A percentile compares a stretch with the other conserved stretches of the same genome.
Evolutionary conservation across 2,113 vertebrate species (phyloP).

Genomic region (Chloebia gouldiae): DNA sequence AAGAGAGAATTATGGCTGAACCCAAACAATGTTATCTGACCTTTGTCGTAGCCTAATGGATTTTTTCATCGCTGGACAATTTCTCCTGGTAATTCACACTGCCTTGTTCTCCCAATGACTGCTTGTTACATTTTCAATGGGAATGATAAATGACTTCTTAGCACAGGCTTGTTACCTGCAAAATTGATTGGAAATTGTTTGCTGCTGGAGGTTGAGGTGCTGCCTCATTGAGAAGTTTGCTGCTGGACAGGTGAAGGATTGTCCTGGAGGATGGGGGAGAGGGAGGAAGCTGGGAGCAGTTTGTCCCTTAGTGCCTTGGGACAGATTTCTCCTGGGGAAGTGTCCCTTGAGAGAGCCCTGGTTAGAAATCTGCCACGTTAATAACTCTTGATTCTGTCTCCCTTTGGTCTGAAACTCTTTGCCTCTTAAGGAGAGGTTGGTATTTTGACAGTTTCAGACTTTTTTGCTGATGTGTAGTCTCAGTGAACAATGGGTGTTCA

Average conservation of each 20-base stretch:
- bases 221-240: constrained; percentile 4
- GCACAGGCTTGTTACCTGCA: constrained; percentile 21
- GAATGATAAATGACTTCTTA: constrained; percentile 47
- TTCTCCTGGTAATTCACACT: constrained; percentile 28
- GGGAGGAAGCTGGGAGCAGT: not conserved
- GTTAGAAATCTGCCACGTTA: not conserved
- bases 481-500: not conserved
- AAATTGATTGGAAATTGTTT: constrained; percentile 50
- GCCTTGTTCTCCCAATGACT: constrained; percentile 24
- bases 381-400: not conserved
- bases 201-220: constrained; percentile 17
- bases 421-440: not conserved
- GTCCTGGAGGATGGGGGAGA: not conserved
- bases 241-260: not conserved
- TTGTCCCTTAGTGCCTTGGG: not conserved
- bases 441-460: not conserved
- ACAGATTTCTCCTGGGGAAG: not conserved
- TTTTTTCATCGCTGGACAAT: constrained; percentile 48
- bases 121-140: constrained; percentile 37
- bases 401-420: not conserved
- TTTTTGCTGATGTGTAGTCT: not conserved
- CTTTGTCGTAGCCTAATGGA: constrained; percentile 49
- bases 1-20: constrained; percentile 40
- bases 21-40: constrained; percentile 58
- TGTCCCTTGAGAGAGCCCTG: not conserved